Evolutionary conservation across 2,113 vertebrate genomes (phyloP).

Genomic region (Pygoscelis adeliae): DNA sequence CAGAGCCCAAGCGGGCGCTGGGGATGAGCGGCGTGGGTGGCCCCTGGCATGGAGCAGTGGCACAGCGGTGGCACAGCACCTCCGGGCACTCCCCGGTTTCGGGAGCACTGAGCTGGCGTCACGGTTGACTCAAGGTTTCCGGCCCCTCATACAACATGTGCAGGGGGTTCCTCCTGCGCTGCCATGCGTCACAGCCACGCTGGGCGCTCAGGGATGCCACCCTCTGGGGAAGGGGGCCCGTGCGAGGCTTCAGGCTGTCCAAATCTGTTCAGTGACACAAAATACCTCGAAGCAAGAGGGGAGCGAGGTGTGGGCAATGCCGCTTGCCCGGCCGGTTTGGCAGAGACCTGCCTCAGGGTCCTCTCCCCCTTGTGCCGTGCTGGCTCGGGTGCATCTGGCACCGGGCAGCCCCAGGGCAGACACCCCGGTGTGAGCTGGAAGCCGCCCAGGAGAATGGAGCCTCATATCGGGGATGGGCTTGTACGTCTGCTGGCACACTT

Average conservation of each 20-base stretch:
- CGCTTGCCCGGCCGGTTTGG: neutral
- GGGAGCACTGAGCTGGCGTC: neutral
- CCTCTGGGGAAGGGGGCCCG: rapidly evolving
- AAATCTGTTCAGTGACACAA: neutral
- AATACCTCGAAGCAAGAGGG: neutral
- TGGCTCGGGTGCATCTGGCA: neutral
- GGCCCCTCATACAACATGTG: rapidly evolving
- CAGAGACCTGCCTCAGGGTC: neutral
- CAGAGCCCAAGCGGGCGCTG: rapidly evolving
- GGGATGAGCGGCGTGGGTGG: rapidly evolving
- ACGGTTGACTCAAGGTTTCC: neutral
- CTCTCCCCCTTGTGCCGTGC: rapidly evolving
- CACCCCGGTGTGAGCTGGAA: neutral
- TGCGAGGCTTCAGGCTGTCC: neutral
- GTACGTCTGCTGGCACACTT: neutral
- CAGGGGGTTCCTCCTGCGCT: neutral
- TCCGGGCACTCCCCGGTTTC: rapidly evolving
- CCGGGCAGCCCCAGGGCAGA: neutral
- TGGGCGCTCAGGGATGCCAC: neutral
- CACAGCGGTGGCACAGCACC: neutral
- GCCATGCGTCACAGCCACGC: neutral
- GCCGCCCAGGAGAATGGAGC: neutral
- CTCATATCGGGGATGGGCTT: rapidly evolving
- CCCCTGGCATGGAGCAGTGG: neutral
- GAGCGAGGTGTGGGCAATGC: neutral